phyloP scores from a whole-genome alignment of 2,888 invertebrate genomes.

The Heliconius charithonia region DNA sequence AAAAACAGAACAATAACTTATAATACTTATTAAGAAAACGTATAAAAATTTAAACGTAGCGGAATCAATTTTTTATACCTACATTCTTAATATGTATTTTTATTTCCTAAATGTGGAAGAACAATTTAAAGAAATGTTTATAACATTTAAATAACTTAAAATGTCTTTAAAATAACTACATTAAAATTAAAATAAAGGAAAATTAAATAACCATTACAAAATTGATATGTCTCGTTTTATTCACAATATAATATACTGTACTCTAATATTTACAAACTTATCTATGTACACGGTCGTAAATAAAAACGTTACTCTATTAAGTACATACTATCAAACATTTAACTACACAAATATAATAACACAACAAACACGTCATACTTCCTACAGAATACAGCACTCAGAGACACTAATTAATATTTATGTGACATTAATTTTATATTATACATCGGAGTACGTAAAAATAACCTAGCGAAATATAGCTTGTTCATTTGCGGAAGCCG shows the following conservation, averaged over 20 bases:
- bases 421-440: not conserved
- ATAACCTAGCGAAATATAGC: not conserved
- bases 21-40: too few relatives aligned
- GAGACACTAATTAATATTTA: not conserved
- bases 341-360: conserved; percentile 54
- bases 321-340: conserved; percentile 65
- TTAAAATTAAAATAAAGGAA: conserved; percentile 28
- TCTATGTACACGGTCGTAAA: conserved; percentile 61
- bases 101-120: too few relatives aligned
- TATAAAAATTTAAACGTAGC: too few relatives aligned
- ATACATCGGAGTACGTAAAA: not conserved
- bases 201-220: conserved; percentile 67
- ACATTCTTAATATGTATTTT: too few relatives aligned
- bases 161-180: too few relatives aligned
- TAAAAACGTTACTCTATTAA: conserved; percentile 62
- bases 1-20: too few relatives aligned
- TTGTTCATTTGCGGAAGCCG: not conserved
- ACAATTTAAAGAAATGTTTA: too few relatives aligned
- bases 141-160: too few relatives aligned
- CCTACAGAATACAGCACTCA: not conserved
- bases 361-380: conserved; percentile 31
- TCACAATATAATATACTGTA: conserved; percentile 77
- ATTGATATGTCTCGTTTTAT: conserved; percentile 83
- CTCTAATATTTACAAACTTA: conserved; percentile 70
- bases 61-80: too few relatives aligned